These are phyloP conservation scores for Ficedula albicollis DNA, from an alignment of 2,797 vertebrate genomes.

Conservation along the genomic window DNA sequence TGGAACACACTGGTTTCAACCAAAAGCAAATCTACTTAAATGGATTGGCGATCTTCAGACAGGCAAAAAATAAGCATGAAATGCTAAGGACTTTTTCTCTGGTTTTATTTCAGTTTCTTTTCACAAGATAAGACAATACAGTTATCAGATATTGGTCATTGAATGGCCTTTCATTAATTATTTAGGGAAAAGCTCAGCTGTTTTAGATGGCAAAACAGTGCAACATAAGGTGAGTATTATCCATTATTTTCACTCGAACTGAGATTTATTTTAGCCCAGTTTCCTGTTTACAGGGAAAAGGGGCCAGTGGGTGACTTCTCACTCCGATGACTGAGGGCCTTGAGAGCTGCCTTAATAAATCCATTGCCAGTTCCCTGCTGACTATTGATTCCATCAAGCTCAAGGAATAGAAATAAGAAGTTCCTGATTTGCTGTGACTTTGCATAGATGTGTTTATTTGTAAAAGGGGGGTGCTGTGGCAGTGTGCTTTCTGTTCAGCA, in stretches of 20 bases:
- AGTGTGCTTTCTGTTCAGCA: not conserved
- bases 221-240: not conserved
- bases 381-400: slow-evolving; percentile 64
- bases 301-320: not conserved
- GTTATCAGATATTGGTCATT: not conserved
- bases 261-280: not conserved
- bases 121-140: not conserved
- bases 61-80: not conserved
- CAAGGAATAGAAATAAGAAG: slow-evolving; percentile 64
- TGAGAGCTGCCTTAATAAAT: slow-evolving; percentile 38
- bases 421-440: slow-evolving; percentile 65
- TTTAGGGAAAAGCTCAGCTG: not conserved
- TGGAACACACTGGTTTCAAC: not conserved
- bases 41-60: not conserved
- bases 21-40: not conserved
- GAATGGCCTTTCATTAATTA: not conserved
- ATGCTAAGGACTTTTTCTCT: not conserved
- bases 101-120: not conserved
- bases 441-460: slow-evolving; percentile 66
- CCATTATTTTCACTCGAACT: not conserved
- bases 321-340: not conserved
- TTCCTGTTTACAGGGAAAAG: not conserved
- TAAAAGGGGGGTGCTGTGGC: slow-evolving; percentile 12
- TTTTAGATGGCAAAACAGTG: not conserved
- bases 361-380: not conserved